A percentile compares a stretch with the other conserved stretches of the same genome.
phyloP scores from a whole-genome alignment of 2,888 invertebrate genomes.

The Nephrotoma flavescens region DNA sequence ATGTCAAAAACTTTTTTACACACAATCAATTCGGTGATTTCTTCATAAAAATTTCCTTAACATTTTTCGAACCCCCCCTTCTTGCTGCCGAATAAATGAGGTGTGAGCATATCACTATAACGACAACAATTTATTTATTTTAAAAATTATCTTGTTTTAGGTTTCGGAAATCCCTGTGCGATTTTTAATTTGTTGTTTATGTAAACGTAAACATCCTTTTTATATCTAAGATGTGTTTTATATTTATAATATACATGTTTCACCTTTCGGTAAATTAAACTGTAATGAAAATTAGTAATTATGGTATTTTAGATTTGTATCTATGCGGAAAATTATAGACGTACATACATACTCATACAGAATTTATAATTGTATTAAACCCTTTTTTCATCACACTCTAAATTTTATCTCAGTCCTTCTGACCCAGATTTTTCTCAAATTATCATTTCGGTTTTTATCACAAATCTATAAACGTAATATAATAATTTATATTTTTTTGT shows the following conservation, averaged over 20 bases:
- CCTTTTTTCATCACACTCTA: not conserved
- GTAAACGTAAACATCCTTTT: not conserved
- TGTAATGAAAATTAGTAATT: not conserved
- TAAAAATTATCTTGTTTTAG: not conserved
- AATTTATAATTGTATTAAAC: not conserved
- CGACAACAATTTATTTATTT: not conserved
- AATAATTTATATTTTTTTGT: not conserved
- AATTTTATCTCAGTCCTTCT: not conserved
- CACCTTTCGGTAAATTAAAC: not conserved
- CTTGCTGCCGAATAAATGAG: not conserved
- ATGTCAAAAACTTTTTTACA: not conserved
- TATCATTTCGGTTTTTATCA: not conserved
- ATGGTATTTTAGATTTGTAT: not conserved
- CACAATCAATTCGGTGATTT: not conserved
- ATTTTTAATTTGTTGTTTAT: not conserved
- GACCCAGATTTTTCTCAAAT: not conserved
- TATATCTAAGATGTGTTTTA: not conserved
- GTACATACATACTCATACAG: not conserved
- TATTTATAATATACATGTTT: not conserved
- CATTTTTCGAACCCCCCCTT: not conserved
- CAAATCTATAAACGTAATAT: not conserved
- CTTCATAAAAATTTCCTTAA: not conserved
- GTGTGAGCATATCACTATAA: not conserved
- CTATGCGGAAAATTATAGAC: not conserved
- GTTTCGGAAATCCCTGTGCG: not conserved